Evolutionary conservation across 2,888 invertebrate genomes (phyloP), one percentile per base, ranked within the genome.

Genomic region (Onthophagus sagittarius): DNA sequence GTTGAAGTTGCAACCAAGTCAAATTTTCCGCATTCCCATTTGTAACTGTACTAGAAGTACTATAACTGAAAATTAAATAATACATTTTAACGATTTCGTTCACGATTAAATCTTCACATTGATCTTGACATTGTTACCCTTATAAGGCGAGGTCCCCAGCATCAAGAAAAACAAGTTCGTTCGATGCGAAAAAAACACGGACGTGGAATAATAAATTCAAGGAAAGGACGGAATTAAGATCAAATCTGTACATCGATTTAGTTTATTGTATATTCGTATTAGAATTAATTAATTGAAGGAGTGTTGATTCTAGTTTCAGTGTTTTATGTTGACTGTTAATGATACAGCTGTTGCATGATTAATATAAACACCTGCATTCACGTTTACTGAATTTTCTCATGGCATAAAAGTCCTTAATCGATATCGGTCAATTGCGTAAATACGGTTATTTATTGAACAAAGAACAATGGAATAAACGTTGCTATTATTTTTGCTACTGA

Each of bases 1-100:
- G 94, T 82, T 95, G 94, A 77, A 92, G 88, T 84, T 94, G 94
- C 76, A 95, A 88, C 94, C 94, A 95, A 72, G 94, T 92, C 77
- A 92, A 86, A 23, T 85, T 83, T 71, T 79, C 80, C 72, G 80
- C 64, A 39, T 14, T 72, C 4, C 63, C 62, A 63, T 70, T 73
- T 5, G 63, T 15, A 4, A 62, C 15, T 15, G 73, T 62, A 69
- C 71, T 15, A n/a, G 73, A 65, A 15, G 73, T 67, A 32, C 67
- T 71, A 31, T 73, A 73, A 14, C 73, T 73, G 71, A 31, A 73
- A 73, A 32, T 33, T 63, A 62, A 69, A 62, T 13, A 33, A 13
- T 13, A 32, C 5, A 23, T 13, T 23, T 67, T n/a, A 13, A n/a
- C 23, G 23, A 67, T 33, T 7, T 23, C 11, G 13, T 67, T 23